Evolutionary conservation across 2,797 vertebrate species (phyloP), one percentile per base, ranked within the genome.

Genomic region (Saguinus oedipus): DNA sequence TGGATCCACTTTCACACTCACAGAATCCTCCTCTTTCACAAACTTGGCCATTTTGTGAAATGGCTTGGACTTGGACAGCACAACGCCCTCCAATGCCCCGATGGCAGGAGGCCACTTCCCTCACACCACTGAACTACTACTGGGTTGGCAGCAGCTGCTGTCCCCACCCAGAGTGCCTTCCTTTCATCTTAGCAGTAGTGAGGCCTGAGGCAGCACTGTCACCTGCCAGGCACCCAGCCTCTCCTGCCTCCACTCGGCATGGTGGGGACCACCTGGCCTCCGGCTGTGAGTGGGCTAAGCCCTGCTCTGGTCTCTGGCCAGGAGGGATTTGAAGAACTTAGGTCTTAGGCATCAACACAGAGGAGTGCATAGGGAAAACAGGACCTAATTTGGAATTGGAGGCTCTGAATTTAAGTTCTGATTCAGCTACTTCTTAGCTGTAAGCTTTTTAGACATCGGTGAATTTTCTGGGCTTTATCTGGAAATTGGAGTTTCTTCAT

Each of bases 391-490:
- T 48, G 76, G 36, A 93, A 26, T 6, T 22, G 14, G n/a, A 92
- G 33, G 8, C 13, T 30, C 53, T 57, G 39, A 12, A 36, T 75
- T n/a, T 72, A 24, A 80, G 79, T 68, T 86, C 59, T 46, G 46
- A 82, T 72, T 30, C 19, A 24, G 50, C 12, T 33, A 42, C 74
- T 84, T 88, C 48, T 15, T 46, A 42, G 39, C 44, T 13, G 1
- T 53, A 53, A 93, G 83, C 48, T 46, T 75, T 93, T 81, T 70
- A 39, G 46, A 57, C 39, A 24, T 68, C 27, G 22, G n/a, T 88
- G 93, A n/a, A 53, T 95, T 81, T 93, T 88, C 74, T 30, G 50
- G 57, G 11, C 50, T 94, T 93, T 36, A 9, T 68, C 50, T 75
- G 39, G 42, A 89, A 78, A 75, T 27, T 75, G 64, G 33, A 61